Evolutionary conservation across 1,140 invertebrate genomes (phyloP), one percentile per base, ranked within the genome.

Genomic region (Bombus affinis): DNA sequence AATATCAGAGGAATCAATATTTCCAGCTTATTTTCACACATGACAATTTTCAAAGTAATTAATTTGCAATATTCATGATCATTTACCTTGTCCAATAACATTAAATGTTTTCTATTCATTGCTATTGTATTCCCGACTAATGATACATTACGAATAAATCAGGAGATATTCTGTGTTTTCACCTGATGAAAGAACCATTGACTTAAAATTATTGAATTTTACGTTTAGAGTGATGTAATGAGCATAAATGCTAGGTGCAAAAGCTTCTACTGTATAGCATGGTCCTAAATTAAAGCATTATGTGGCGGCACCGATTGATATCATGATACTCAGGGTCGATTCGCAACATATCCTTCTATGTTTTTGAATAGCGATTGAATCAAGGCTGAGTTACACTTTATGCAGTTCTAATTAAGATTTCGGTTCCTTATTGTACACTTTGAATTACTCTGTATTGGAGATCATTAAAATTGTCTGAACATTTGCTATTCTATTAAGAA

Each of bases 141-240:
- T 57, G 62, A 75, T 68, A 35, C 32, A 81, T 47, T 62, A 66
- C 15, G 74, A 35, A n/a, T 73, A 25, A 1, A 25, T 18, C 28
- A 9, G 12, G 62, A 42, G 68, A 81, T 53, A 62, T 28, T 15
- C 13, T 32, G 28, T 39, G 32, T 39, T 68, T 65, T 81, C 42
- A 28, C 35, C 6, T 22, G 18, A 25, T 13, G 44, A 80, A 81
- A 28, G 28, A 32, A 35, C 15, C 35, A 25, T n/a, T n/a, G 59
- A 47, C 4, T 68, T 86, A 81, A 32, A 32, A 86, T 81, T 75
- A 42, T 35, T 59, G 47, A 81, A 76, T 5, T 72, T 86, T 25
- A 53, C 18, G 57, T 32, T 13, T 47, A 5, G 4, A 44, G 10
- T 35, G 32, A 44, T 32, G 44, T 68, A 57, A 77, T 32, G 39